Conservation (phyloP, 2,888 invertebrate species). For the Megaustenia siamemsis region DNA sequence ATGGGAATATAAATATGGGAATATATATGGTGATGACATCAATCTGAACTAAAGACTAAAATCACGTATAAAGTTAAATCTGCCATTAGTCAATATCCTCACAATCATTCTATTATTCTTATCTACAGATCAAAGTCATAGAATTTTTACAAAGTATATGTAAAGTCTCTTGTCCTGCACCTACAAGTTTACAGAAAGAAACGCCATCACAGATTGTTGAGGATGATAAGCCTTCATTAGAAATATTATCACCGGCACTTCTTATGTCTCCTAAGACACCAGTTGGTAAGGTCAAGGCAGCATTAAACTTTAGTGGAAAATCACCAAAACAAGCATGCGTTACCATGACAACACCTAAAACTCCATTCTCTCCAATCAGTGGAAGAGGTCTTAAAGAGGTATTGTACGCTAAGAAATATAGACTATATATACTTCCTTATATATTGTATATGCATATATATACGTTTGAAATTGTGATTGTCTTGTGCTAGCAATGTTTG, state of each 20-base stretch:
- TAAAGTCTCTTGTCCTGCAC: neutral
- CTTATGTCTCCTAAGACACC: slow-evolving; percentile 33
- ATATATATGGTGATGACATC: no score
- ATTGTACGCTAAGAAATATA: neutral
- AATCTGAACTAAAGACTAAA: no score
- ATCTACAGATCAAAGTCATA: slow-evolving; percentile 6
- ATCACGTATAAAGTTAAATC: no score
- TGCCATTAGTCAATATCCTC: no score
- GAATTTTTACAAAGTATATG: slow-evolving; percentile 1
- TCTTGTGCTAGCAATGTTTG: no score
- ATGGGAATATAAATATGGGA: no score
- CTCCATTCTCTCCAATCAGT: slow-evolving; percentile 21
- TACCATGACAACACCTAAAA: slow-evolving; percentile 28
- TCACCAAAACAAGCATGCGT: neutral
- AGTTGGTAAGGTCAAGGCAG: neutral
- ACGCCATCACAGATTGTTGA: neutral
- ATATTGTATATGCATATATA: no score
- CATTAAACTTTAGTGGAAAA: neutral
- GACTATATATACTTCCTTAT: no score
- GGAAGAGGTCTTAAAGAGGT: slow-evolving; percentile 3
- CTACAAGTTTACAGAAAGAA: neutral
- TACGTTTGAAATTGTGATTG: no score
- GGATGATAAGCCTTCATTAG: neutral
- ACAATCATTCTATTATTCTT: no score
- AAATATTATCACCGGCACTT: neutral